phyloP scores from a whole-genome alignment of 2,113 vertebrate genomes.

The Scomber colias region DNA sequence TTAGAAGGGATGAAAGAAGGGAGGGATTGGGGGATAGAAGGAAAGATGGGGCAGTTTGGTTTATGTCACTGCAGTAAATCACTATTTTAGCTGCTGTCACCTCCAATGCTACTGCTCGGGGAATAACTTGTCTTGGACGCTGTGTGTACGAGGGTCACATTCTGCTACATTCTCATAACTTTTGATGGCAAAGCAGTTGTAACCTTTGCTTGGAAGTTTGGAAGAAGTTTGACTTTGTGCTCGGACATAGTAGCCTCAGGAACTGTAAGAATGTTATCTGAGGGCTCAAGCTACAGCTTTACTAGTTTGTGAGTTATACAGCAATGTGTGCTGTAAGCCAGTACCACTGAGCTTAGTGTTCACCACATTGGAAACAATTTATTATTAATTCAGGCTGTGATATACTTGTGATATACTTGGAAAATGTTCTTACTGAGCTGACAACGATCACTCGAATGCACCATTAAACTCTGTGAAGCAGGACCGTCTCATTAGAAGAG shows the following conservation, averaged over 20 bases:
- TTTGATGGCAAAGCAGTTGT: conserved; percentile 64
- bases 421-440: too few species aligned
- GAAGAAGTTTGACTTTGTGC: conserved; percentile 44
- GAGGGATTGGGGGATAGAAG: conserved; percentile 19
- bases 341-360: too few species aligned
- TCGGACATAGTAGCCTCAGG: conserved; percentile 16
- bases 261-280: conserved; percentile 7
- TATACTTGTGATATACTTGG: too few species aligned
- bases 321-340: background rate
- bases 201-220: conserved; percentile 45
- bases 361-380: too few species aligned
- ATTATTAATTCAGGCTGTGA: too few species aligned
- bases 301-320: conserved; percentile 9
- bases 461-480: too few species aligned
- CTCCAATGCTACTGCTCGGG: conserved; percentile 35
- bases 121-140: conserved; percentile 47
- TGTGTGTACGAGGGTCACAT: conserved; percentile 54
- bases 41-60: conserved; percentile 47
- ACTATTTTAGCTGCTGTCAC: conserved; percentile 64
- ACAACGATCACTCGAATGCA: too few species aligned
- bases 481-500: too few species aligned
- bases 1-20: conserved; percentile 33
- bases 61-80: conserved; percentile 74
- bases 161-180: conserved; percentile 70
- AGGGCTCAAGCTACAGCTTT: conserved; percentile 23